Percentiles rank a stretch among this genome's conserved stretches.
These are phyloP conservation scores for Colostygia pectinataria DNA, from an alignment of 2,888 invertebrate species.

Conservation along the genomic window DNA sequence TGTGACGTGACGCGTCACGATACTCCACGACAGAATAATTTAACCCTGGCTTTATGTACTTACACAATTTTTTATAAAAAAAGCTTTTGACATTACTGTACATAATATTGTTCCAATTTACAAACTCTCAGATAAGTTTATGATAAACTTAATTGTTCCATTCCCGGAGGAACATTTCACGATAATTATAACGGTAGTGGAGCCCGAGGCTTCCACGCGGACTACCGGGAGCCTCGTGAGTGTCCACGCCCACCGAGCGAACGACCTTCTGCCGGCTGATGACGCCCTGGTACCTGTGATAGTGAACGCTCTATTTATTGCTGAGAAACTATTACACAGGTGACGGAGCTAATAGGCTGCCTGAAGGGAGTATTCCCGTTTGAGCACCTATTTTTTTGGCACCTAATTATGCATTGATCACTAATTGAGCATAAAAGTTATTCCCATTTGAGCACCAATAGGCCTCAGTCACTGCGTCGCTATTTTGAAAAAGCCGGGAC, in stretches of 20 bases:
- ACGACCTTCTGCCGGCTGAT: constrained; percentile 40
- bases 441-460: too few relatives aligned
- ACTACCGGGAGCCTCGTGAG: constrained; percentile 43
- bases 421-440: too few relatives aligned
- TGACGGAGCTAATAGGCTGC: too few relatives aligned
- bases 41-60: too few relatives aligned
- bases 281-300: constrained; percentile 34
- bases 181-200: constrained; percentile 27
- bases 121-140: background rate
- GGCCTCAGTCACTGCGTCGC: too few relatives aligned
- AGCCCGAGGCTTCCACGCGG: constrained; percentile 32
- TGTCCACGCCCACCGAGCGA: constrained; percentile 37
- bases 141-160: constrained; percentile 15
- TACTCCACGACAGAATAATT: too few relatives aligned
- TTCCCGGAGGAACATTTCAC: constrained; percentile 21
- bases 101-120: constrained; percentile 1
- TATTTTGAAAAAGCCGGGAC: too few relatives aligned
- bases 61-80: too few relatives aligned
- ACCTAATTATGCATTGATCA: too few relatives aligned
- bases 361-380: too few relatives aligned
- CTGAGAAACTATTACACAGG: constrained; percentile 12
- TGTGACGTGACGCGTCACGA: too few relatives aligned
- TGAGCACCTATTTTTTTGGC: too few relatives aligned
- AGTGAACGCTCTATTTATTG: constrained; percentile 1
- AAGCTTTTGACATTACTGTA: background rate